These are phyloP conservation scores for Myotis lucifugus DNA, from an alignment of 2,113 vertebrate genomes.

Conservation along the genomic window DNA sequence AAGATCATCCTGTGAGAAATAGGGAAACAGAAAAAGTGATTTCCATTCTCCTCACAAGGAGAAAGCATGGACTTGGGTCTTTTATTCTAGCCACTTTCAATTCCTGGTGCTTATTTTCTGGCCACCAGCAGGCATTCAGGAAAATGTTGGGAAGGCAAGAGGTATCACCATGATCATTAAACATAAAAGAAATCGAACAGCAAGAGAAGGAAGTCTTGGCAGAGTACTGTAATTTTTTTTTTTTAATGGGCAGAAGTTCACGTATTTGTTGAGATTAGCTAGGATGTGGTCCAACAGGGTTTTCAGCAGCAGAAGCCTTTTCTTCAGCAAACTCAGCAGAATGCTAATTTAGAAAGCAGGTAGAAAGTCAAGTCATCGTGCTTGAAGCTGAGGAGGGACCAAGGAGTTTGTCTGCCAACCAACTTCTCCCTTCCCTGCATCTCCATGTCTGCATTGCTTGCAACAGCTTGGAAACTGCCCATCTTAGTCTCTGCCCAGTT, in stretches of 20 bases:
- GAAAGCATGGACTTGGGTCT: background rate
- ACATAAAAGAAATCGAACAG: background rate
- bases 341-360: background rate
- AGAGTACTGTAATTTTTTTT: background rate
- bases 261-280: background rate
- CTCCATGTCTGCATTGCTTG: background rate
- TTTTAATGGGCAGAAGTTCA: background rate
- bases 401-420: accelerated
- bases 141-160: background rate
- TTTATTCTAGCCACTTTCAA: background rate
- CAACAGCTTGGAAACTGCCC: background rate
- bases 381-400: background rate
- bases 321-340: background rate
- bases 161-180: background rate
- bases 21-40: background rate
- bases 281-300: background rate
- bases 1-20: background rate
- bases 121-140: background rate
- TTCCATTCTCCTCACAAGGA: background rate
- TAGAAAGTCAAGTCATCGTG: background rate
- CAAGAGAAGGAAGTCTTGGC: background rate
- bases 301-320: background rate
- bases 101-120: conserved; percentile 10
- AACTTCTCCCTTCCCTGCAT: background rate
- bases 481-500: background rate